These are phyloP conservation scores for Sarcophaga carnaria DNA, from an alignment of 2,888 invertebrate species.

Conservation along the genomic window DNA sequence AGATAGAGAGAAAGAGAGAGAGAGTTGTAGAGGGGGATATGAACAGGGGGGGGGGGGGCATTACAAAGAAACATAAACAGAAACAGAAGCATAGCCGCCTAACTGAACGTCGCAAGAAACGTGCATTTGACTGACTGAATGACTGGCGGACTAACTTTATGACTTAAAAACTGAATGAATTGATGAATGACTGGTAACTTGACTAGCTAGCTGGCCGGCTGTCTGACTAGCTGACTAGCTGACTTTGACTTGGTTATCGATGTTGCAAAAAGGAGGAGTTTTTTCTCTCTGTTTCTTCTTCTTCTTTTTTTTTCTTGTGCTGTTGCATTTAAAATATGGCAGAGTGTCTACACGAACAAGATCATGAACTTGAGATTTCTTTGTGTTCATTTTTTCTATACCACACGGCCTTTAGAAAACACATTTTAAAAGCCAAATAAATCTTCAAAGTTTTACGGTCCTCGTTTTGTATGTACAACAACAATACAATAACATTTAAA, in stretches of 20 bases:
- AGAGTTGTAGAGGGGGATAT: too few relatives aligned
- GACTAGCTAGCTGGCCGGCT: conserved; percentile 44
- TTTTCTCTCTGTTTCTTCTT: conserved; percentile 21
- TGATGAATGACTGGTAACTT: too few relatives aligned
- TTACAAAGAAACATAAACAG: not conserved
- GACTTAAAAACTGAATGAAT: too few relatives aligned
- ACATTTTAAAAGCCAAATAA: not conserved
- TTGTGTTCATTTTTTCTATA: conserved; percentile 20
- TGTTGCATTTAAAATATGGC: not conserved
- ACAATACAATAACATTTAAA: conserved; percentile 57
- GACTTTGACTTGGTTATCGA: conserved; percentile 5
- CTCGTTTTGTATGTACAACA: not conserved
- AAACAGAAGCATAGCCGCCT: conserved; percentile 69
- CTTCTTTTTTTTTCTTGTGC: conserved; percentile 3
- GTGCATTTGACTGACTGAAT: not conserved
- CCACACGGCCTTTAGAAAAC: not conserved
- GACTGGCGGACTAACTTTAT: not conserved
- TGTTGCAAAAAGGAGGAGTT: conserved; percentile 57
- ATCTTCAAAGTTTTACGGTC: conserved; percentile 13
- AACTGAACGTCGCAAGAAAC: conserved; percentile 10
- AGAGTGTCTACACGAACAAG: conserved; percentile 68
- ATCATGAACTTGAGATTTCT: conserved; percentile 75
- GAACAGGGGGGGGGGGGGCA: too few relatives aligned
- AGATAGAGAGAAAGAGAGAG: too few relatives aligned
- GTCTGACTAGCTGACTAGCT: conserved; percentile 16